Conservation (phyloP, 2,797 vertebrate species). For the Cryptoprocta ferox region DNA sequence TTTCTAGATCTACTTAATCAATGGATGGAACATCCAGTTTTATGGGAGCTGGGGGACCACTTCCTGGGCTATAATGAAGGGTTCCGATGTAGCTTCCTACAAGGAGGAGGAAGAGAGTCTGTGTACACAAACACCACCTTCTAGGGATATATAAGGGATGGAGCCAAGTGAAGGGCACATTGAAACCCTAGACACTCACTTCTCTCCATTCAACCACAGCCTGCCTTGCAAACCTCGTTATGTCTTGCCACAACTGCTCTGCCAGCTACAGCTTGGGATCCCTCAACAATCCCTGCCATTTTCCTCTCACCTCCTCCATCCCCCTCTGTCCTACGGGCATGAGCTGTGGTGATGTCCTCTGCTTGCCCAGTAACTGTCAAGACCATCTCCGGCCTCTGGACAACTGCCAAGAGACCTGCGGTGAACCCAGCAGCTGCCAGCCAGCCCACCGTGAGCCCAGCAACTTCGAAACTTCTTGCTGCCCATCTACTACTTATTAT, state of each 20-base stretch:
- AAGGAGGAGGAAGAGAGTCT: slow-evolving; percentile 60
- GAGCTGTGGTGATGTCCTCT: slow-evolving; percentile 4
- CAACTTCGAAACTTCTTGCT: not conserved
- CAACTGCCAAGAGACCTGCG: slow-evolving; percentile 26
- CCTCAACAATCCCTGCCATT: not conserved
- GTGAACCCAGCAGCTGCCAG: slow-evolving; percentile 17
- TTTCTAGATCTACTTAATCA: not conserved
- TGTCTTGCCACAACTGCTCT: slow-evolving; percentile 60
- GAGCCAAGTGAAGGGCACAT: not conserved
- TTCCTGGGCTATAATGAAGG: slow-evolving; percentile 31
- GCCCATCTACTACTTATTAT: not conserved
- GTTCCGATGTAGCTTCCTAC: slow-evolving; percentile 2
- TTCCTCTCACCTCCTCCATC: not conserved
- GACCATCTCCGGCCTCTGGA: slow-evolving; percentile 5
- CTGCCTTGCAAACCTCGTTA: not conserved
- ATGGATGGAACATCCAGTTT: slow-evolving; percentile 4
- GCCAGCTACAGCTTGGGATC: slow-evolving; percentile 19
- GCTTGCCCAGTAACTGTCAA: slow-evolving; percentile 39
- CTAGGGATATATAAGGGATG: slow-evolving; percentile 56
- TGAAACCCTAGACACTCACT: not conserved
- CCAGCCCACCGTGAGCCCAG: not conserved
- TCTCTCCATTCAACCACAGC: not conserved
- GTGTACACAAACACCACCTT: not conserved
- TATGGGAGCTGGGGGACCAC: not conserved
- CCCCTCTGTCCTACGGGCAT: not conserved